A percentile compares a stretch with the other conserved stretches of the same genome.
Conservation (phyloP, 2,888 invertebrate genomes). For the Lysandra bellargus region DNA sequence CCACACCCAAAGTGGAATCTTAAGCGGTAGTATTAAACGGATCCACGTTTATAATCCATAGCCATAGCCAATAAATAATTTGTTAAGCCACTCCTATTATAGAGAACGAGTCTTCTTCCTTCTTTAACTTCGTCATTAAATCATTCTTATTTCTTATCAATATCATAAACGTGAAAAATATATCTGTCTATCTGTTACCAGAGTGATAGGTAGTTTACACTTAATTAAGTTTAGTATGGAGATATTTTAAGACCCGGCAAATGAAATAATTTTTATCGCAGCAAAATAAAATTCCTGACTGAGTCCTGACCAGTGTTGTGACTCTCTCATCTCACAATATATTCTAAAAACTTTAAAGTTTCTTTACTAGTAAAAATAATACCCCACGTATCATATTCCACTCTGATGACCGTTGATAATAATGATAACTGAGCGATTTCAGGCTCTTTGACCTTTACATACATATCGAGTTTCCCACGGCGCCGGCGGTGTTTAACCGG, state of each 20-base stretch:
- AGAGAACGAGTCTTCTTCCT: not conserved
- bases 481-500: conserved; percentile 22
- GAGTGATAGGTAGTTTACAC: no score
- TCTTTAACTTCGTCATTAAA: no score
- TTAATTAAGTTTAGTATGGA: no score
- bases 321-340: no score
- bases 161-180: no score
- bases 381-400: not conserved
- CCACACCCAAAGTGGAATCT: not conserved
- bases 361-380: not conserved
- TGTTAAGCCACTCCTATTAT: not conserved
- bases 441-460: conserved; percentile 8
- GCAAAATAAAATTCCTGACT: no score
- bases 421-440: not conserved
- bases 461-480: conserved; percentile 14
- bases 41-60: not conserved
- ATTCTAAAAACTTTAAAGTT: not conserved
- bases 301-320: no score
- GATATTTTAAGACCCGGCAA: no score
- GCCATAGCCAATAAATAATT: not conserved
- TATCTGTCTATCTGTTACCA: no score
- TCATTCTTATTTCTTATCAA: no score
- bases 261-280: no score
- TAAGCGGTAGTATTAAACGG: not conserved
- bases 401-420: not conserved